Evolutionary conservation across 2,888 invertebrate species (phyloP), one percentile per base, ranked within the genome.

Genomic region (Andrena fulva): DNA sequence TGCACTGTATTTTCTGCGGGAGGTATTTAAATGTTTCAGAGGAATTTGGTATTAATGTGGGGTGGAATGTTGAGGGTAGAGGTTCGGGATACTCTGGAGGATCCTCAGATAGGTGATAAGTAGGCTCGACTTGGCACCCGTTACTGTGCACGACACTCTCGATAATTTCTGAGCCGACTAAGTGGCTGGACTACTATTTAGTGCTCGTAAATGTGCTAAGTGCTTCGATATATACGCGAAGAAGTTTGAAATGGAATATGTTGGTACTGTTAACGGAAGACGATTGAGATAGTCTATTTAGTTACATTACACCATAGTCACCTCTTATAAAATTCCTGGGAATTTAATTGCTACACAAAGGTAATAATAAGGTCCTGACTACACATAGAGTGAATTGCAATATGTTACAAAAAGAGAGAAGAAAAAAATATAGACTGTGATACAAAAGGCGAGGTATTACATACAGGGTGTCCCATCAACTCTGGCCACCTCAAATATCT

Each of bases 141-240:
- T 60, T 33, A 60, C 27, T 33, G 60, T 62, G 27, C 10, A 62
- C n/a, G 10, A 31, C 60, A 33, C 60, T 33, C 60, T 33, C 60
- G 60, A 62, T 62, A 62, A 31, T 62, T 62, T 62, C 31, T 31
- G 8, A 20, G 31, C 33, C 31, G 20, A 62, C 60, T n/a, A 33
- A 62, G n/a, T 33, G 31, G 31, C 31, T 62, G 33, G 33, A 33
- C 33, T 62, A 62, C 33, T 31, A 16, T 42, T 42, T 42, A n/a
- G n/a, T 33, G 60, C 60, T 33, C 60, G 60, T 33, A 33, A 62
- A 27, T 27, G 33, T n/a, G 8, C 31, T 33, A 62, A 31, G 60
- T 31, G 33, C 31, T 62, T 60, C 8, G n/a, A 33, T n/a, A 33
- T 33, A 33, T n/a, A 27, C 2, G 60, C 31, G 24, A 24, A 56